These are phyloP conservation scores for Antedon mediterranea DNA, from an alignment of 53 echinoderm and acorn worm genomes.

Conservation along the genomic window DNA sequence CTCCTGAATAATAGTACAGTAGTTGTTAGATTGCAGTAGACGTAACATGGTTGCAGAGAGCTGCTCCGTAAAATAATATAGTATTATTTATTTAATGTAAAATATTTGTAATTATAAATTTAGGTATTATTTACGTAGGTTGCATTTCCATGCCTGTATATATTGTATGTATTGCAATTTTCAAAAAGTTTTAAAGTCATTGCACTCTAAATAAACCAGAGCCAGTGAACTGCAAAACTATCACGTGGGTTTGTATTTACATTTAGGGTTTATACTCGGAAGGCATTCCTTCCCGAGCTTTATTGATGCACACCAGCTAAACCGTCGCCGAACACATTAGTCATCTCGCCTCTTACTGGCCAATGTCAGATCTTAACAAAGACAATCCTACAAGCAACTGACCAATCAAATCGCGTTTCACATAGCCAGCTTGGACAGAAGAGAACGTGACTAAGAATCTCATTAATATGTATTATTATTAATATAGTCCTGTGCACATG, in stretches of 20 bases:
- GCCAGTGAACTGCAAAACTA: not conserved
- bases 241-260: conserved; percentile 1
- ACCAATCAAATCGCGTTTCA: not conserved
- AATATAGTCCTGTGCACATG: not conserved
- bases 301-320: not conserved
- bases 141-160: no score
- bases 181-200: not conserved
- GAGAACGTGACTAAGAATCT: conserved; percentile 1
- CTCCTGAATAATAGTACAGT: no score
- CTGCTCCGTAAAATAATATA: no score
- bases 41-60: no score
- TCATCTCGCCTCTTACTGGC: not conserved
- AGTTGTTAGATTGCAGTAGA: no score
- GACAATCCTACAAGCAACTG: not conserved
- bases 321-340: not conserved
- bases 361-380: not conserved
- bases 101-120: no score
- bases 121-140: no score
- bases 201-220: not conserved
- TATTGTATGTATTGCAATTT: not conserved
- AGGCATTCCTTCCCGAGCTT: not conserved
- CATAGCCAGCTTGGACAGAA: not conserved
- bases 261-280: not conserved
- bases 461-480: not conserved
- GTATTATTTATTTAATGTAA: no score